Conservation (phyloP, 92 coral and sea anemone genomes). For the Bergia sp. region DNA sequence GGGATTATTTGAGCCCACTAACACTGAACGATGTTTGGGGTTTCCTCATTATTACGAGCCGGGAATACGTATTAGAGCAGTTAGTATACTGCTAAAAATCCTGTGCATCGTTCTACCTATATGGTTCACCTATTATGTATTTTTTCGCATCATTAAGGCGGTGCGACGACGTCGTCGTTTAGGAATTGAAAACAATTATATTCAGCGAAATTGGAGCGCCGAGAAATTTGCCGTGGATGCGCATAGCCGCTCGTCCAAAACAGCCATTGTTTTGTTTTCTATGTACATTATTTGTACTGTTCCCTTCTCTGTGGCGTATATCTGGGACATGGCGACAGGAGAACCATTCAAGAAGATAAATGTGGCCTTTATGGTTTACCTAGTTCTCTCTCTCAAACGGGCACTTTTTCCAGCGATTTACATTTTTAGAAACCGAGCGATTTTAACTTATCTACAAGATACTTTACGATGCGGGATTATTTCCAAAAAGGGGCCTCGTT, state of each 20-base stretch:
- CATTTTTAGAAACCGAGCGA: slow-evolving; percentile 81
- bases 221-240: slow-evolving; percentile 88
- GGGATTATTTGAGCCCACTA: slow-evolving; percentile 50
- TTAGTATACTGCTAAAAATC: slow-evolving; percentile 60
- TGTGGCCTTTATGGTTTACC: slow-evolving; percentile 63
- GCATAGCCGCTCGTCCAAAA: slow-evolving; percentile 85
- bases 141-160: slow-evolving; percentile 73
- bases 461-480: slow-evolving; percentile 62
- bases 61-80: slow-evolving; percentile 31
- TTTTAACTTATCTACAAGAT: slow-evolving; percentile 70
- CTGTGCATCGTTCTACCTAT: slow-evolving; percentile 62
- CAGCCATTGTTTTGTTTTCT: slow-evolving; percentile 74
- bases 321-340: slow-evolving; percentile 61
- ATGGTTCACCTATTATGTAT: slow-evolving; percentile 66
- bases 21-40: slow-evolving; percentile 56
- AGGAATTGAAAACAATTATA: slow-evolving; percentile 76
- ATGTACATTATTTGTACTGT: slow-evolving; percentile 76
- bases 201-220: slow-evolving; percentile 86
- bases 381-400: slow-evolving; percentile 73
- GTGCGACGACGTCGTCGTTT: slow-evolving; percentile 77
- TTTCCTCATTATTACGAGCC: slow-evolving; percentile 80
- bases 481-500: slow-evolving; percentile 36
- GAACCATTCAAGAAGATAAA: slow-evolving; percentile 46
- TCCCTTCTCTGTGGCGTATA: slow-evolving; percentile 56
- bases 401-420: slow-evolving; percentile 86